Conservation (phyloP, 2,888 invertebrate genomes). For the Carpatolechia fugitivella region DNA sequence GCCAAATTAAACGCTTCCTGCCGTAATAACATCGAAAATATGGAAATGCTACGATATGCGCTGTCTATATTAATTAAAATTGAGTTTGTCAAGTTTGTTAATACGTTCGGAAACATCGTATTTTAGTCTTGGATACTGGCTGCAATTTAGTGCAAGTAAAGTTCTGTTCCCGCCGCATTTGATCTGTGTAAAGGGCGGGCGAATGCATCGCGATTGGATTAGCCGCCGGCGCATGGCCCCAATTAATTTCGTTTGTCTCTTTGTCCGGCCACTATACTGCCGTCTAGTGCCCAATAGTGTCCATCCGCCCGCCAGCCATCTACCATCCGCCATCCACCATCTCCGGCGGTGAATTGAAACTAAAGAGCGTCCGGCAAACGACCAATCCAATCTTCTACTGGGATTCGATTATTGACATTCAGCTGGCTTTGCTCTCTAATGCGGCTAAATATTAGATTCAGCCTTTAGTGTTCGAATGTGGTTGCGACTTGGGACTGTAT, state of each 20-base stretch:
- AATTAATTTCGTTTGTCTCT: slow-evolving; percentile 77
- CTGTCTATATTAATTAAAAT: too few relatives aligned
- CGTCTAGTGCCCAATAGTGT: slow-evolving; percentile 4
- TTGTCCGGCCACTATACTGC: slow-evolving; percentile 47
- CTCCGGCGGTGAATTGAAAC: slow-evolving; percentile 48
- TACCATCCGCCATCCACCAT: slow-evolving; percentile 15
- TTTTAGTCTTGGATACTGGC: too few relatives aligned
- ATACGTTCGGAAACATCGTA: too few relatives aligned
- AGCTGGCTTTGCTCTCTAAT: slow-evolving; percentile 22
- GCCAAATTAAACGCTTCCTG: slow-evolving; percentile 1
- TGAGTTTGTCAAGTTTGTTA: too few relatives aligned
- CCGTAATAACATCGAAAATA: not conserved
- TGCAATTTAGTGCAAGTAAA: slow-evolving; percentile 2
- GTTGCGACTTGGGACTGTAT: not conserved
- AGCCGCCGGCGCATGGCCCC: slow-evolving; percentile 62
- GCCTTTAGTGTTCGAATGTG: slow-evolving; percentile 31
- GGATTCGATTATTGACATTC: slow-evolving; percentile 61
- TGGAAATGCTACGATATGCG: not conserved
- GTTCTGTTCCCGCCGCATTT: slow-evolving; percentile 27
- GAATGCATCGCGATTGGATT: slow-evolving; percentile 57
- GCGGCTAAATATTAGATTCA: slow-evolving; percentile 31
- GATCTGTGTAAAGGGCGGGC: slow-evolving; percentile 51
- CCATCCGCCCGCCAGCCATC: slow-evolving; percentile 15
- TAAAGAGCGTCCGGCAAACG: slow-evolving; percentile 59
- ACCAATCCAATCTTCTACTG: slow-evolving; percentile 54